Percentiles rank a stretch among this genome's conserved stretches.
phyloP scores from a whole-genome alignment of 2,888 invertebrate genomes.

The Clitarchus hookeri region DNA sequence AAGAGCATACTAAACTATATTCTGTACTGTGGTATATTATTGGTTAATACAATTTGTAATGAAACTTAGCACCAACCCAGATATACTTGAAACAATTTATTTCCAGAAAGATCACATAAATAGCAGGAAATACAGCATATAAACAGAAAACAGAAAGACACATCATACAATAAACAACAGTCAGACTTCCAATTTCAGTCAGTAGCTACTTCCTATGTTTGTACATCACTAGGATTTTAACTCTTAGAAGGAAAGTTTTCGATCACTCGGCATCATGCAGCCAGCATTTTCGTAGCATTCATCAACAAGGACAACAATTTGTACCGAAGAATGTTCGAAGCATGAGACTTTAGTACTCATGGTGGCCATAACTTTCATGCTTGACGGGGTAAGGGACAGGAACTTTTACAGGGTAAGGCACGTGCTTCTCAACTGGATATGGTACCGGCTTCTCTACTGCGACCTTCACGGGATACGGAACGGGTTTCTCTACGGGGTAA shows the following conservation, averaged over 20 bases:
- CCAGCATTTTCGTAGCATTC: not conserved
- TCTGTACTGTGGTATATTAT: too few relatives aligned
- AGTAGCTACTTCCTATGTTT: not conserved
- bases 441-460: constrained; percentile 59
- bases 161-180: not conserved
- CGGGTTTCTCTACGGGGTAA: constrained; percentile 70
- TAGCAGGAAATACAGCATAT: not conserved
- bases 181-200: not conserved
- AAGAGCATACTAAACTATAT: too few relatives aligned
- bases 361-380: not conserved
- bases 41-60: not conserved
- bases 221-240: not conserved
- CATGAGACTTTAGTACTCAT: not conserved
- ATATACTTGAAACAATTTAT: not conserved
- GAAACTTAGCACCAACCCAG: not conserved
- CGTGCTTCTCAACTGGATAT: constrained; percentile 68
- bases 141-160: not conserved
- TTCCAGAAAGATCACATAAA: not conserved
- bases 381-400: constrained; percentile 35
- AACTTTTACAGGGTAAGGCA: constrained; percentile 51
- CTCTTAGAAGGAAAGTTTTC: not conserved
- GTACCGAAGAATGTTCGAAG: not conserved
- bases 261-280: not conserved
- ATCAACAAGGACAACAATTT: not conserved
- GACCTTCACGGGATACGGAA: constrained; percentile 41